Conservation (phyloP, 1,140 invertebrate species). For the Hirudo medicinalis region DNA sequence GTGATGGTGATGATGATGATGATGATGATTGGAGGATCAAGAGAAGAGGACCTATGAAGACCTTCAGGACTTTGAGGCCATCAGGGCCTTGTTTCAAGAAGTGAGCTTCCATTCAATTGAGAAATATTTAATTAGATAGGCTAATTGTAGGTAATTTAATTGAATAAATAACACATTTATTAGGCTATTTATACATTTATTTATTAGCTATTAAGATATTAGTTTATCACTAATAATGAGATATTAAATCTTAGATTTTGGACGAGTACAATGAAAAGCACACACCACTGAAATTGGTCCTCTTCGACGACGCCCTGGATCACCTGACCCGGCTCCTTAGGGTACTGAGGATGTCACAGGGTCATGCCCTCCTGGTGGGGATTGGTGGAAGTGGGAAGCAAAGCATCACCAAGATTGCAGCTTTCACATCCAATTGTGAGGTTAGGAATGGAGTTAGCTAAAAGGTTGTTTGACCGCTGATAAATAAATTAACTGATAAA, state of each 20-base stretch:
- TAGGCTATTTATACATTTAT: no score
- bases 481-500: no score
- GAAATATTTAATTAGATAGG: no score
- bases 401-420: constrained; percentile 40
- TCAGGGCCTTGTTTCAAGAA: constrained; percentile 69
- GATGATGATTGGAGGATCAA: constrained; percentile 4
- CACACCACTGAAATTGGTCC: constrained; percentile 53
- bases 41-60: constrained; percentile 69
- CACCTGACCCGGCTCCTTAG: constrained; percentile 72
- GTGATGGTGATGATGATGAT: not conserved
- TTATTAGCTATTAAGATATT: no score
- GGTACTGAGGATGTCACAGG: constrained; percentile 63
- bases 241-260: constrained; percentile 50
- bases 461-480: not conserved
- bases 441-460: not conserved
- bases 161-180: no score
- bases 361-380: constrained; percentile 69
- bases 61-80: constrained; percentile 69
- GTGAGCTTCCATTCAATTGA: constrained; percentile 37
- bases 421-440: constrained; percentile 49
- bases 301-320: constrained; percentile 78
- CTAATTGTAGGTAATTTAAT: no score
- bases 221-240: no score
- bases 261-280: constrained; percentile 65
- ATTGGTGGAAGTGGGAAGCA: constrained; percentile 73